A percentile compares a stretch with the other conserved stretches of the same genome.
Conservation (phyloP, 1,140 invertebrate genomes). For the Conus betulinus region DNA sequence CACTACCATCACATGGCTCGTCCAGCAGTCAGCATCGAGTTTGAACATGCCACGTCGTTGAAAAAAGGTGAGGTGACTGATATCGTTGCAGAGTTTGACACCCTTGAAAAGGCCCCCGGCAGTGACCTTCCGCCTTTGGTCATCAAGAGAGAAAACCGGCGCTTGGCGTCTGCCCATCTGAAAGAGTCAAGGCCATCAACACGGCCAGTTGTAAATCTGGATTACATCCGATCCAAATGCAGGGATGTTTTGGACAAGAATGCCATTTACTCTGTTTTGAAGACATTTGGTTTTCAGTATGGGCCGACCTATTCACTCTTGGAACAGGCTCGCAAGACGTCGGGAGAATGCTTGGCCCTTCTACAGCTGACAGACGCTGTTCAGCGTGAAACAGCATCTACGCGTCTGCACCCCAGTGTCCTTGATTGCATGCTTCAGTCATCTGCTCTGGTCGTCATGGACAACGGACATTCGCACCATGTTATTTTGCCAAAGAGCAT, state of each 20-base stretch:
- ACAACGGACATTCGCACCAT: neutral
- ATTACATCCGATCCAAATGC: conserved; percentile 41
- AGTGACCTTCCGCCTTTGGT: neutral
- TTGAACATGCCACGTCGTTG: conserved; percentile 25
- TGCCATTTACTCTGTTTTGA: conserved; percentile 50
- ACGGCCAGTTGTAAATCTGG: neutral
- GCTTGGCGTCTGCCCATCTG: neutral
- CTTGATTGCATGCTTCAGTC: conserved; percentile 58
- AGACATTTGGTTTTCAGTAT: conserved; percentile 53
- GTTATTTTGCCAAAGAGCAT: conserved; percentile 34
- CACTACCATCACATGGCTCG: neutral
- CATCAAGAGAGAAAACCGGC: conserved; percentile 4
- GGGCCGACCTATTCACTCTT: conserved; percentile 50
- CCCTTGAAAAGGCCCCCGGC: neutral
- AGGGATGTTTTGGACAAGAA: conserved; percentile 38
- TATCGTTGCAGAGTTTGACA: neutral
- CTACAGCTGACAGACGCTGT: conserved; percentile 44
- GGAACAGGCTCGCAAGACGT: conserved; percentile 36
- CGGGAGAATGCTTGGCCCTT: conserved; percentile 51
- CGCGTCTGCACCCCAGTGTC: conserved; percentile 59
- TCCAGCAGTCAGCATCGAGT: conserved; percentile 30
- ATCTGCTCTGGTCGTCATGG: conserved; percentile 7
- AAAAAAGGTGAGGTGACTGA: conserved; percentile 2
- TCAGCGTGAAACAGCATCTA: conserved; percentile 41
- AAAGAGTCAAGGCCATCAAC: neutral